These are phyloP conservation scores for Zaprionus ornatus DNA, from an alignment of 1,140 invertebrate genomes.

Conservation along the genomic window DNA sequence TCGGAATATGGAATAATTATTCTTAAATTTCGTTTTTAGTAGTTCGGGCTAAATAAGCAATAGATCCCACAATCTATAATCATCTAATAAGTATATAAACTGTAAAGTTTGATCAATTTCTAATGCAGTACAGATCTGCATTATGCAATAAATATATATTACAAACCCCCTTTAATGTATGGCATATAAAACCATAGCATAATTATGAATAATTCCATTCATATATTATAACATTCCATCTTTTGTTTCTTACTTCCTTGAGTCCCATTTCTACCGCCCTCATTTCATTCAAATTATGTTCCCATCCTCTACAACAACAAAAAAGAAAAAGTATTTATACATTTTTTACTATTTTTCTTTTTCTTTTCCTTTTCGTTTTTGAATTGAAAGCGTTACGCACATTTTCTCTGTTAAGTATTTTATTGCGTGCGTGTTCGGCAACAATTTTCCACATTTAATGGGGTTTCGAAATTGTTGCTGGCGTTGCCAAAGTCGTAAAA, in stretches of 20 bases:
- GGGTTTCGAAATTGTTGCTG: conserved; percentile 61
- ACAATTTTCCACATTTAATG: conserved; percentile 62
- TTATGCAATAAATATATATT: too few species aligned
- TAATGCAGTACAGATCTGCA: too few species aligned
- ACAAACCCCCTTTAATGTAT: background rate
- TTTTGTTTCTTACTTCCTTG: background rate
- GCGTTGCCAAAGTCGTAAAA: conserved; percentile 72
- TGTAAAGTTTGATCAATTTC: too few species aligned
- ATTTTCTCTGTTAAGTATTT: conserved; percentile 50
- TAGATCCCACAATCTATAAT: too few species aligned
- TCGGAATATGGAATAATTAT: too few species aligned
- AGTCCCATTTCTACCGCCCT: conserved; percentile 6
- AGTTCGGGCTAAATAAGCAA: too few species aligned
- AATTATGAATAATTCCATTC: background rate
- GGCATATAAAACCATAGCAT: background rate
- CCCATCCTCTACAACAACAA: background rate
- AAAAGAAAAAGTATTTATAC: background rate
- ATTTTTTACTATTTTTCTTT: conserved; percentile 3
- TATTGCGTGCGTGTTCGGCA: conserved; percentile 64
- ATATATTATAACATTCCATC: background rate
- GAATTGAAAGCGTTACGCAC: conserved; percentile 54
- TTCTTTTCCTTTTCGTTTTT: background rate
- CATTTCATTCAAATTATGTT: background rate
- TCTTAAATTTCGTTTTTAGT: too few species aligned
- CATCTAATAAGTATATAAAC: too few species aligned